A percentile compares a stretch with the other conserved stretches of the same genome.
phyloP scores from a whole-genome alignment of 2,888 invertebrate species.

The Plagiodera versicolora region DNA sequence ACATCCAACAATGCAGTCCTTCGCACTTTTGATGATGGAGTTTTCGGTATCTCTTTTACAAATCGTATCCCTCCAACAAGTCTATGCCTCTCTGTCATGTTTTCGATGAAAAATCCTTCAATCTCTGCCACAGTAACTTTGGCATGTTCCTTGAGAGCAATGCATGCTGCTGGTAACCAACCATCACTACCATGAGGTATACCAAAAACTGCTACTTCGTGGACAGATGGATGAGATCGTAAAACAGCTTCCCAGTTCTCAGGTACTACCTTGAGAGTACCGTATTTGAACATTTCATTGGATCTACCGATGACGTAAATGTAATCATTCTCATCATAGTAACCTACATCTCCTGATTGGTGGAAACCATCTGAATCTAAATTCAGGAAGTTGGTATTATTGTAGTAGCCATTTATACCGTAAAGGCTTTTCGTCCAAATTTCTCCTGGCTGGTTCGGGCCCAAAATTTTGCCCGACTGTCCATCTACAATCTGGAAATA shows the following conservation, averaged over 20 bases:
- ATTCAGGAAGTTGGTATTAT: slow-evolving; percentile 36
- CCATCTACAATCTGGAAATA: slow-evolving; percentile 54
- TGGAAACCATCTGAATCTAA: slow-evolving; percentile 41
- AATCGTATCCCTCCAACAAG: slow-evolving; percentile 42
- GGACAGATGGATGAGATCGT: slow-evolving; percentile 38
- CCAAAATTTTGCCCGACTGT: slow-evolving; percentile 52
- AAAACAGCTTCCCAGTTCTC: slow-evolving; percentile 40
- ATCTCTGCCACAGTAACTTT: slow-evolving; percentile 29
- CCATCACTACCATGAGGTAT: slow-evolving; percentile 38
- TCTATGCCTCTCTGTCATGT: slow-evolving; percentile 39
- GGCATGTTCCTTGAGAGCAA: slow-evolving; percentile 12
- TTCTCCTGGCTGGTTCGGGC: slow-evolving; percentile 58
- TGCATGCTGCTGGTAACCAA: slow-evolving; percentile 31
- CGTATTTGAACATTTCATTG: slow-evolving; percentile 46
- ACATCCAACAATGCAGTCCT: neutral
- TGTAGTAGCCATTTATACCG: slow-evolving; percentile 50
- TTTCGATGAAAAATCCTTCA: slow-evolving; percentile 33
- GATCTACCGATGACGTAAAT: slow-evolving; percentile 42
- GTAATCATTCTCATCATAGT: slow-evolving; percentile 42
- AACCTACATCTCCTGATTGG: slow-evolving; percentile 43
- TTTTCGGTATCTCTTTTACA: slow-evolving; percentile 37
- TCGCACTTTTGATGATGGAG: slow-evolving; percentile 37
- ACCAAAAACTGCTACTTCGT: slow-evolving; percentile 42
- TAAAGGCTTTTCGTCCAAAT: slow-evolving; percentile 54
- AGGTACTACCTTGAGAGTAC: slow-evolving; percentile 45